phyloP scores from a whole-genome alignment of 2,113 vertebrate species.

The Anarhynchus alexandrinus region DNA sequence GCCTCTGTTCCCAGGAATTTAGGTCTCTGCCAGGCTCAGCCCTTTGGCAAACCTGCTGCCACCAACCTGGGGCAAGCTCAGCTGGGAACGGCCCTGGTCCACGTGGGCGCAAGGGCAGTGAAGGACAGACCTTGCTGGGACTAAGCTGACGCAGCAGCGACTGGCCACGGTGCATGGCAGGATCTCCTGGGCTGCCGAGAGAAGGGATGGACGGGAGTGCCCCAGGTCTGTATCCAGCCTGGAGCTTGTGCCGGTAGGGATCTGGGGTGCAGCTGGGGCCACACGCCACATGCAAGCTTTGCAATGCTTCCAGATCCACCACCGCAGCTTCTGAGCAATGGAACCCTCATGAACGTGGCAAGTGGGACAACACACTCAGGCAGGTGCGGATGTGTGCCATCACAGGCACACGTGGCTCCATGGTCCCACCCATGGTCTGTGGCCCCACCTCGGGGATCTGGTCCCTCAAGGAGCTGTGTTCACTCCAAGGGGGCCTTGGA shows the following conservation, averaged over 20 bases:
- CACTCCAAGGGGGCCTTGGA: background rate
- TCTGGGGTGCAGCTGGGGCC: background rate
- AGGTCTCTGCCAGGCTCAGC: background rate
- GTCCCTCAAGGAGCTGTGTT: background rate
- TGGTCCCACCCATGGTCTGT: background rate
- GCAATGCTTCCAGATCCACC: background rate
- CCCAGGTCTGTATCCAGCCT: background rate
- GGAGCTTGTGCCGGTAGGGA: background rate
- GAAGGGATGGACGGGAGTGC: background rate
- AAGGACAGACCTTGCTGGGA: background rate
- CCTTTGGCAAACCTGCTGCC: background rate
- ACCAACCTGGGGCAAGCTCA: background rate
- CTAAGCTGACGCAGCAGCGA: background rate
- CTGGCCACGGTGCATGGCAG: too few species aligned
- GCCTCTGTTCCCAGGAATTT: background rate
- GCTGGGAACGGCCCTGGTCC: background rate
- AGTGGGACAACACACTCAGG: background rate
- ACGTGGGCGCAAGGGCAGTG: background rate
- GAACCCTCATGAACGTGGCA: background rate
- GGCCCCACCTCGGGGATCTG: background rate
- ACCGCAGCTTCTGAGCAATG: background rate
- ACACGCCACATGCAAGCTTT: background rate
- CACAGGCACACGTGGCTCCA: background rate
- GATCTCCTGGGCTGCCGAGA: background rate
- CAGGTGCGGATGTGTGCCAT: background rate